Evolutionary conservation across 2,888 invertebrate species (phyloP), one percentile per base, ranked within the genome.

Genomic region (Zygogramma bicolorata): DNA sequence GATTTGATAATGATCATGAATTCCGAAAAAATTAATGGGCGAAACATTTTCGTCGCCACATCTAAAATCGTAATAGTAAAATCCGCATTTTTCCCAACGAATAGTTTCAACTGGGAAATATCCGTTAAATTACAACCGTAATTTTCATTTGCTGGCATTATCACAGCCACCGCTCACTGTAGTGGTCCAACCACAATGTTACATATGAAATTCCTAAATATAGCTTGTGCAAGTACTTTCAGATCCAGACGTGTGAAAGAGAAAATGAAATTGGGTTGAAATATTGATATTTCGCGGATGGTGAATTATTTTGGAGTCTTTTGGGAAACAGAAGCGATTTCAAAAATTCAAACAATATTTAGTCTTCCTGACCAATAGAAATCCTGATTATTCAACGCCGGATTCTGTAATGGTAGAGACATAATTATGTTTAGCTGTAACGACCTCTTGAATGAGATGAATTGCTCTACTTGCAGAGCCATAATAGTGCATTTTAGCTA

Each of bases 151-250:
- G 70, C 42, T 67, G 68, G 73, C 73, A 71, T 73, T 75, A 73
- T 70, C 72, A 70, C 71, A 62, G 34, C 53, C 57, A 62, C 20
- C 71, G 27, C n/a, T 25, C 69, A 60, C 62, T 42, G 58, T 58
- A 62, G 65, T 68, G 68, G 72, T 69, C 68, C 31, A 40, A 65
- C 68, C 70, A 67, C 60, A 70, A 70, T 42, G 68, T 69, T 68
- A 68, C 71, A 73, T 60, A 75, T 73, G 75, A 74, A 80, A 79
- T 77, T 79, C 74, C 77, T 75, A 78, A 77, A 79, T 77, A 77
- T 75, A 75, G 79, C 68, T 62, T 63, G 71, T 74, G 61, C 38
- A 49, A 8, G 40, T 29, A 42, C 38, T 31, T 31, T 46, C 7
- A 20, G 25, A 53, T 27, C 20, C 63, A 66, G 68, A 42, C 38